Conservation (phyloP, 2,797 vertebrate genomes). For the Chaunax sp. region DNA sequence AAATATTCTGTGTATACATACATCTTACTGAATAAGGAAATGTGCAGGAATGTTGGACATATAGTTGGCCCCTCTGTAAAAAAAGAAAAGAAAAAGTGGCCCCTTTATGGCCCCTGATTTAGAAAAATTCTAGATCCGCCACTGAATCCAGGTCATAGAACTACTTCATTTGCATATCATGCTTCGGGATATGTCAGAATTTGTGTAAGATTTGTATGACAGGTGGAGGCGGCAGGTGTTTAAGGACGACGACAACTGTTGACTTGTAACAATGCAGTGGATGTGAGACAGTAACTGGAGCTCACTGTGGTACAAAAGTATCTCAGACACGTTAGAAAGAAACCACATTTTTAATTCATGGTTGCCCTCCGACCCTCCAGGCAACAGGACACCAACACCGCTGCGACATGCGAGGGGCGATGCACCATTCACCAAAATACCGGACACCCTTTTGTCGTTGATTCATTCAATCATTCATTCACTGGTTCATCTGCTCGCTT, state of each 20-base stretch:
- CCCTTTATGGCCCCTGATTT: too few relatives aligned
- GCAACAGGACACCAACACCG: slow-evolving; percentile 63
- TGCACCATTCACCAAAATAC: slow-evolving; percentile 44
- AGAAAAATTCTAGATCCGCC: too few relatives aligned
- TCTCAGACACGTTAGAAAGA: slow-evolving; percentile 25
- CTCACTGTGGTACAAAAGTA: slow-evolving; percentile 27
- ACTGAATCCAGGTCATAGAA: not conserved
- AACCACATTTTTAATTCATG: slow-evolving; percentile 79
- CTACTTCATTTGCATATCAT: not conserved
- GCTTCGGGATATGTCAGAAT: not conserved
- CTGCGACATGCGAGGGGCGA: slow-evolving; percentile 16
- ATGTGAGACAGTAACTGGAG: slow-evolving; percentile 61
- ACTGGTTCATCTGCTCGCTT: slow-evolving; percentile 35
- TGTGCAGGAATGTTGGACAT: too few relatives aligned
- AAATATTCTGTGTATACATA: too few relatives aligned
- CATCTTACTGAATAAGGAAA: too few relatives aligned
- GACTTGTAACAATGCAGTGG: slow-evolving; percentile 8
- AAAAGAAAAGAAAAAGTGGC: too few relatives aligned
- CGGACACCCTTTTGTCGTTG: slow-evolving; percentile 39
- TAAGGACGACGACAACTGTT: slow-evolving; percentile 22
- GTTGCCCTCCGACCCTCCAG: slow-evolving; percentile 51
- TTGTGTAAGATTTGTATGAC: slow-evolving; percentile 17
- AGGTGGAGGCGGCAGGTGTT: slow-evolving; percentile 16
- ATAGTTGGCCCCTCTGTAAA: too few relatives aligned
- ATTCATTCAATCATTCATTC: slow-evolving; percentile 47